Evolutionary conservation across 2,797 vertebrate genomes (phyloP).

Genomic region (Simalia tracyae): DNA sequence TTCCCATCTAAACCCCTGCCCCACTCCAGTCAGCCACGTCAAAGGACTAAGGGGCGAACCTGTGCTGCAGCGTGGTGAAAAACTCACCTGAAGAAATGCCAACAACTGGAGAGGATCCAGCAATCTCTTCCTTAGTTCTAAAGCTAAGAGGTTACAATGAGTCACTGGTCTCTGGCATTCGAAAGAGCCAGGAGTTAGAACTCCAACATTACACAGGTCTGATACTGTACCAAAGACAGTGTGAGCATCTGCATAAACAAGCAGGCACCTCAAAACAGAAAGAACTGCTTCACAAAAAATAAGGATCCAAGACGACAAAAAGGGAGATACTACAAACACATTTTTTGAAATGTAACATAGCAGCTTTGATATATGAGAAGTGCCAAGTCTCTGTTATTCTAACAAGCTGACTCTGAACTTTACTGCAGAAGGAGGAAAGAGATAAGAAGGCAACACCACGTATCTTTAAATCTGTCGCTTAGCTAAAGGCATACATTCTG

Average conservation of each 20-base stretch:
- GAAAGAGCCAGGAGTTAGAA: neutral
- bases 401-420: neutral
- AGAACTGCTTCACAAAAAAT: neutral
- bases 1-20: neutral
- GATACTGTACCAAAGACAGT: neutral
- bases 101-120: neutral
- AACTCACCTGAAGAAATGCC: neutral
- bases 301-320: neutral
- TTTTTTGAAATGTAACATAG: neutral
- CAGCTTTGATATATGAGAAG: neutral
- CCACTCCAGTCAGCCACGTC: neutral
- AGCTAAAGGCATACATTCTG: neutral
- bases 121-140: neutral
- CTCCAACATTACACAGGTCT: neutral
- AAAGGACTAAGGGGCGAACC: neutral
- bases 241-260: neutral
- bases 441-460: neutral
- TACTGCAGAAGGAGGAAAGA: neutral
- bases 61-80: neutral
- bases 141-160: neutral
- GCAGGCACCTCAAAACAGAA: neutral
- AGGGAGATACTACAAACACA: neutral
- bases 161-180: neutral
- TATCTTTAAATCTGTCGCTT: neutral
- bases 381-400: neutral